phyloP scores from a whole-genome alignment of 2,797 vertebrate species.

The Muraenolepis orangiensis region DNA sequence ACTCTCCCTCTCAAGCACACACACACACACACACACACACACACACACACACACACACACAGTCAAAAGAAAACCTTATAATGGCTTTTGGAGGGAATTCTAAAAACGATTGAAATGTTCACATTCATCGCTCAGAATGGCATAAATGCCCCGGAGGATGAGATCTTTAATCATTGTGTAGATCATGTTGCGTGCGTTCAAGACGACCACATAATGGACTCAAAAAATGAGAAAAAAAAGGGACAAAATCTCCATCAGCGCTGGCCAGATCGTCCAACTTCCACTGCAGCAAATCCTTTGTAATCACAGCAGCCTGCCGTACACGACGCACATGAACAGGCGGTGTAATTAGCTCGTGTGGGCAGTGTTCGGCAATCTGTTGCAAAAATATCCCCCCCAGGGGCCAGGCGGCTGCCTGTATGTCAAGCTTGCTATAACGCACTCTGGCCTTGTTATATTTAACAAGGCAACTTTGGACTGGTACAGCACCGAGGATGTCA shows the following conservation, averaged over 20 bases:
- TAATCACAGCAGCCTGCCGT: constrained; percentile 61
- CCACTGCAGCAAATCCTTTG: constrained; percentile 46
- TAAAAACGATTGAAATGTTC: neutral
- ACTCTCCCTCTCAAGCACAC: no score
- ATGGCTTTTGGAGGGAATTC: neutral
- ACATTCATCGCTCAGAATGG: neutral
- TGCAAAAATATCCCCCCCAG: constrained; percentile 63
- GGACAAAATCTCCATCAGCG: constrained; percentile 39
- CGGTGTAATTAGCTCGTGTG: constrained; percentile 69
- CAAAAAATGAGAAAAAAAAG: neutral
- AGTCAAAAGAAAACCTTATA: neutral
- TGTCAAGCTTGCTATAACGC: constrained; percentile 6
- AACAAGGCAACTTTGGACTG: neutral
- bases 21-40: neutral
- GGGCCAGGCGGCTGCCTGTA: constrained; percentile 46
- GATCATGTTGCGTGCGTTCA: neutral
- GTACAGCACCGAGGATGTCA: neutral
- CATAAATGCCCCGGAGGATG: neutral
- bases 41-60: no score
- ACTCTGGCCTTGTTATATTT: constrained; percentile 40
- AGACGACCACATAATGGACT: neutral
- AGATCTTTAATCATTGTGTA: neutral
- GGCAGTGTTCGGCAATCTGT: constrained; percentile 66
- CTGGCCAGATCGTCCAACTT: constrained; percentile 42
- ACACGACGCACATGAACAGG: constrained; percentile 64